phyloP scores from a whole-genome alignment of 2,888 invertebrate species.

The Meiosimyza platycephala region DNA sequence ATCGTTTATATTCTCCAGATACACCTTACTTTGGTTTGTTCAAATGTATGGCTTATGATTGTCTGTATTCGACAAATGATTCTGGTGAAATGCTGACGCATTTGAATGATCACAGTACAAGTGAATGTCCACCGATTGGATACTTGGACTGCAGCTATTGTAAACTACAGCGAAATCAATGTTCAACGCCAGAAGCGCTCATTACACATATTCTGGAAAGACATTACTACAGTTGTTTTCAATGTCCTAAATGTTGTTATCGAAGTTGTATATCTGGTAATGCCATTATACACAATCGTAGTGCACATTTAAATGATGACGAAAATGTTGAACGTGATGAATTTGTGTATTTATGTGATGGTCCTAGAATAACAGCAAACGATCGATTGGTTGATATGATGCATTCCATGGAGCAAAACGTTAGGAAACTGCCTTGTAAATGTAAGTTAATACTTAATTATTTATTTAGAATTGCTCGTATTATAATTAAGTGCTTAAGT shows the following conservation, averaged over 20 bases:
- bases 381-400: slow-evolving; percentile 16
- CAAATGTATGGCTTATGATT: slow-evolving; percentile 50
- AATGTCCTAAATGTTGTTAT: slow-evolving; percentile 48
- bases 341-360: slow-evolving; percentile 42
- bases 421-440: slow-evolving; percentile 37
- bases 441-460: slow-evolving; percentile 35
- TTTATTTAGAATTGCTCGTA: neutral
- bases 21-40: slow-evolving; percentile 48
- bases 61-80: slow-evolving; percentile 49
- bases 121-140: slow-evolving; percentile 33
- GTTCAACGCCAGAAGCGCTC: slow-evolving; percentile 31
- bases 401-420: slow-evolving; percentile 32
- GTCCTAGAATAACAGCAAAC: neutral
- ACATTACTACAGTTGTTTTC: slow-evolving; percentile 44
- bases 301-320: slow-evolving; percentile 30
- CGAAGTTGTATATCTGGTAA: slow-evolving; percentile 44
- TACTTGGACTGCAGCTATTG: slow-evolving; percentile 47
- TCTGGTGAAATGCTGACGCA: slow-evolving; percentile 44
- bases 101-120: slow-evolving; percentile 40
- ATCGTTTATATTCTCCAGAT: slow-evolving; percentile 44
- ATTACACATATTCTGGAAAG: slow-evolving; percentile 39
- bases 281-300: slow-evolving; percentile 41
- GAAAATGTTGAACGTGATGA: neutral
- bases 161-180: slow-evolving; percentile 17
- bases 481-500: no score